A percentile compares a stretch with the other conserved stretches of the same genome.
These are phyloP conservation scores for Eudyptes chrysolophus DNA, from an alignment of 2,113 vertebrate genomes.

Conservation along the genomic window DNA sequence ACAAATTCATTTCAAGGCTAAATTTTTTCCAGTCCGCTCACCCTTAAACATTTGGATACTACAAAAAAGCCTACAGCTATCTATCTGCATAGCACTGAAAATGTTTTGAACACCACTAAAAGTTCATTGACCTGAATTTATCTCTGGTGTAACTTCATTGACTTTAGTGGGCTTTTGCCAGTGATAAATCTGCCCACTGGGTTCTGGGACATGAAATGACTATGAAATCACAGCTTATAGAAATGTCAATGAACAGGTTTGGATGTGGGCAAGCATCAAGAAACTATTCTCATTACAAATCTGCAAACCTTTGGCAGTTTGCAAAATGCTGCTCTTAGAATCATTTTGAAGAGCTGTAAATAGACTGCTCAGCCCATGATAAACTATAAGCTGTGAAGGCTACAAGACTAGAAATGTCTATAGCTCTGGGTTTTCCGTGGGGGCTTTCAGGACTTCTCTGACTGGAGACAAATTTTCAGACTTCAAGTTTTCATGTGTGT, in stretches of 20 bases:
- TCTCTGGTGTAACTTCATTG: background rate
- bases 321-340: conserved; percentile 2
- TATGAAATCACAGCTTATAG: background rate
- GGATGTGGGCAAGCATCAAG: background rate
- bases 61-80: background rate
- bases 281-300: background rate
- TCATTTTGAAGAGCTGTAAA: conserved; percentile 15
- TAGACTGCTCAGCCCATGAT: background rate
- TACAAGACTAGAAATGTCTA: conserved; percentile 6
- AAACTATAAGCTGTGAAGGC: conserved; percentile 20
- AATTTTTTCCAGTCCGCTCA: background rate
- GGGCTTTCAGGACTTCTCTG: background rate
- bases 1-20: background rate
- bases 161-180: background rate
- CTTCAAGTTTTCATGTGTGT: background rate
- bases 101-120: background rate
- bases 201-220: background rate
- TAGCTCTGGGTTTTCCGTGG: background rate
- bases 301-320: background rate
- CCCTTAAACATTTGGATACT: background rate
- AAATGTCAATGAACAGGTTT: background rate
- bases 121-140: conserved; percentile 30
- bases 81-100: background rate
- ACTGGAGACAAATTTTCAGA: background rate
- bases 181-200: background rate